These are phyloP conservation scores for Falco cherrug DNA, from an alignment of 2,797 vertebrate genomes.

Conservation along the genomic window DNA sequence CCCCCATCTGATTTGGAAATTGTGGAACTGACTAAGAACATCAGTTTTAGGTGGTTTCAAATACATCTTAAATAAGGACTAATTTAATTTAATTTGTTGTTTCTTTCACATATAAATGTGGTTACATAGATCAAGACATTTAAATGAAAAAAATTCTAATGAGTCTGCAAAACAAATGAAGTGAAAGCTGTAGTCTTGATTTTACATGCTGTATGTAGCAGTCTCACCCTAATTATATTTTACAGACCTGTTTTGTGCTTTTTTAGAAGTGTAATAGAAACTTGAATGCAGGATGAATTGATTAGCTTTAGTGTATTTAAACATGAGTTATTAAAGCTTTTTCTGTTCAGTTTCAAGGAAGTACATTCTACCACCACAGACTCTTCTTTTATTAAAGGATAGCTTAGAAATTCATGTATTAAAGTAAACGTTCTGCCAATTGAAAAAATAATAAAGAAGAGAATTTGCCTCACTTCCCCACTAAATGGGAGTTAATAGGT, in stretches of 20 bases:
- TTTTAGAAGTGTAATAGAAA: slow-evolving; percentile 67
- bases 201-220: slow-evolving; percentile 58
- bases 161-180: slow-evolving; percentile 66
- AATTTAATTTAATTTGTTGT: slow-evolving; percentile 70
- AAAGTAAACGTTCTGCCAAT: not conserved
- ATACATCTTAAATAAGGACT: slow-evolving; percentile 60
- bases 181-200: slow-evolving; percentile 57
- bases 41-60: slow-evolving; percentile 45
- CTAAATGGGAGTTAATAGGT: not conserved
- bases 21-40: slow-evolving; percentile 27
- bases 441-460: not conserved
- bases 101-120: slow-evolving; percentile 57
- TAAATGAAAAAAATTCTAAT: slow-evolving; percentile 57
- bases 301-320: slow-evolving; percentile 70
- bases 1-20: slow-evolving; percentile 32
- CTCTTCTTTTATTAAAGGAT: not conserved
- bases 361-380: not conserved
- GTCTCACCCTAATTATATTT: slow-evolving; percentile 65
- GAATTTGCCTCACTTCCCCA: not conserved
- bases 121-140: slow-evolving; percentile 50
- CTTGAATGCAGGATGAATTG: slow-evolving; percentile 68
- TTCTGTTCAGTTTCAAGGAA: slow-evolving; percentile 35
- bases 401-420: slow-evolving; percentile 26
- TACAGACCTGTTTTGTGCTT: slow-evolving; percentile 65
- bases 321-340: slow-evolving; percentile 60